phyloP scores from a whole-genome alignment of 2,113 vertebrate genomes.

The Falco punctatus region DNA sequence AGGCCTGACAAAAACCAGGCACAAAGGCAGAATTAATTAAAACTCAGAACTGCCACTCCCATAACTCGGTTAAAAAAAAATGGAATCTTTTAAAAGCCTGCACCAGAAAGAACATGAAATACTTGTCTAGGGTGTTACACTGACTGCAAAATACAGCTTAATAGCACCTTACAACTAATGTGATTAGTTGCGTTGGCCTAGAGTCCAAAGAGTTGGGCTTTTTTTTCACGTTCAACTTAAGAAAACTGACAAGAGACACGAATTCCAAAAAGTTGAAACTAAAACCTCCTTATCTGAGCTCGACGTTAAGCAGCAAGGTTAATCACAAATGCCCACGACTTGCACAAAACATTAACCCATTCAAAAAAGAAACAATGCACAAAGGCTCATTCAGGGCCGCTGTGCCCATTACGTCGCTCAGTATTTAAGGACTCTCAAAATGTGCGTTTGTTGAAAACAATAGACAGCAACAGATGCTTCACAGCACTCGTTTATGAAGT shows the following conservation, averaged over 20 bases:
- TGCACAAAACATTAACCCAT: constrained; percentile 51
- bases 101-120: constrained; percentile 1
- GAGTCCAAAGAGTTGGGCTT: not conserved
- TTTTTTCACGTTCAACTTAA: not conserved
- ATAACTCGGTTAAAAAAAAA: not conserved
- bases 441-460: constrained; percentile 64
- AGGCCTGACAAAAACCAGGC: not conserved
- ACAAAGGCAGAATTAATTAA: not conserved
- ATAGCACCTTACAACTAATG: not conserved
- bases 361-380: constrained; percentile 45
- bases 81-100: not conserved
- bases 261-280: not conserved
- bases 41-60: not conserved
- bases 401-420: constrained; percentile 40
- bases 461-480: constrained; percentile 60
- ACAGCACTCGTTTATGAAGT: constrained; percentile 55
- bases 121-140: not conserved
- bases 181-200: not conserved
- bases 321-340: constrained; percentile 19
- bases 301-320: not conserved
- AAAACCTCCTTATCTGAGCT: not conserved
- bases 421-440: constrained; percentile 53
- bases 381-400: constrained; percentile 63
- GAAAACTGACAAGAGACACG: not conserved
- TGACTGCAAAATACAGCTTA: constrained; percentile 16